Conservation (phyloP, 2,797 vertebrate species). For the Parotocinclus haroldoi region DNA sequence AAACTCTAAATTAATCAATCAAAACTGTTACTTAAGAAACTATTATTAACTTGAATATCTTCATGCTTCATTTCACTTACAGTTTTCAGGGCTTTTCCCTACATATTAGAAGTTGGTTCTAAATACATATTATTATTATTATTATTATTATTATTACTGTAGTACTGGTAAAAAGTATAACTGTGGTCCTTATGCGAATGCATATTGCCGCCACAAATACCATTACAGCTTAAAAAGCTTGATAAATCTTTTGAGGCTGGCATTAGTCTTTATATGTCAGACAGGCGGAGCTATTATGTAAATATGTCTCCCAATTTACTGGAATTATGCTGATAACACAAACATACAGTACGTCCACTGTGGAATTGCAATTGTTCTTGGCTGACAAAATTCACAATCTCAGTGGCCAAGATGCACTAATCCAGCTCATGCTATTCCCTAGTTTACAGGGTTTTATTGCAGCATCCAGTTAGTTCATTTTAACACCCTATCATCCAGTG, state of each 20-base stretch:
- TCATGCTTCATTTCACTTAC: too few relatives aligned
- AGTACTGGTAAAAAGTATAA: background rate
- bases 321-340: conserved; percentile 50
- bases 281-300: conserved; percentile 40
- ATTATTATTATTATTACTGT: background rate
- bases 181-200: too few relatives aligned
- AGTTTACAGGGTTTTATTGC: conserved; percentile 34
- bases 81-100: too few relatives aligned
- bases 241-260: conserved; percentile 43
- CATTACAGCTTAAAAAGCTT: conserved; percentile 33
- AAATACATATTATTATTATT: background rate
- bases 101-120: too few relatives aligned
- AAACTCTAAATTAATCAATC: too few relatives aligned
- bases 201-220: background rate
- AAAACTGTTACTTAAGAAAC: too few relatives aligned
- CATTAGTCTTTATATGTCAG: conserved; percentile 34
- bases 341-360: conserved; percentile 39
- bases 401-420: conserved; percentile 41
- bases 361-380: conserved; percentile 47
- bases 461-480: conserved; percentile 20
- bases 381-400: conserved; percentile 32
- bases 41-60: too few relatives aligned
- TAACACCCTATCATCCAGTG: background rate
- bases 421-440: conserved; percentile 45
- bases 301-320: conserved; percentile 44